Percentiles rank a stretch among this genome's conserved stretches.
Conservation (phyloP, 1,140 invertebrate species). For the Pachypeltis micranthus region DNA sequence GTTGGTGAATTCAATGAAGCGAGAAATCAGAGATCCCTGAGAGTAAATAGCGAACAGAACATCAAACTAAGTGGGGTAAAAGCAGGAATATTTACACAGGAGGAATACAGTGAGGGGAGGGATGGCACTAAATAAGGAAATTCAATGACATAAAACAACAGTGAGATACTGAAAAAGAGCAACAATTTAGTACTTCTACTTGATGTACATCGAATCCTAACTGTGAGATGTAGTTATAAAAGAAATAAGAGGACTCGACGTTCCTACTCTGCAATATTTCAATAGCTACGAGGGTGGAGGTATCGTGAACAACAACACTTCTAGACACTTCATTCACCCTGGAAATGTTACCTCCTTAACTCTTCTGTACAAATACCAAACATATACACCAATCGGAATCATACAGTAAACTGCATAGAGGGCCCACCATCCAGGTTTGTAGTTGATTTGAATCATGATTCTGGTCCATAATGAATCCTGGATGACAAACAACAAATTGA, state of each 20-base stretch:
- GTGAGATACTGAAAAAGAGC: no score
- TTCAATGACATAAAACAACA: no score
- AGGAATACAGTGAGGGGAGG: background rate
- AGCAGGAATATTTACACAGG: background rate
- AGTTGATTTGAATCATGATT: conserved; percentile 56
- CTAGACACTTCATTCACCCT: background rate
- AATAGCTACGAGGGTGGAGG: no score
- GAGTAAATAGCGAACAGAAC: background rate
- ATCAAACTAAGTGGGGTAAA: background rate
- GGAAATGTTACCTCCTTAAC: conserved; percentile 48
- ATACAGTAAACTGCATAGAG: conserved; percentile 62
- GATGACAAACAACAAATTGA: background rate
- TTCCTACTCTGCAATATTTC: no score
- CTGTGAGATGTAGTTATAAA: no score
- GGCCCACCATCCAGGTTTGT: conserved; percentile 65
- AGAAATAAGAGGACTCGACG: no score
- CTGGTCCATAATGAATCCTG: conserved; percentile 59
- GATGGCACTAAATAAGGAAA: no score
- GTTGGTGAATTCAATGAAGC: conserved; percentile 67
- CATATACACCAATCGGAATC: conserved; percentile 55
- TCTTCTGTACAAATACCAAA: conserved; percentile 52
- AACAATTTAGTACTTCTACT: no score
- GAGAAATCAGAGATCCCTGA: conserved; percentile 71
- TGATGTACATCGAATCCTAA: no score
- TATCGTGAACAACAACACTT: no score